These are phyloP conservation scores for Drosophila hydei DNA, from an alignment of 1,140 invertebrate species.

Conservation along the genomic window DNA sequence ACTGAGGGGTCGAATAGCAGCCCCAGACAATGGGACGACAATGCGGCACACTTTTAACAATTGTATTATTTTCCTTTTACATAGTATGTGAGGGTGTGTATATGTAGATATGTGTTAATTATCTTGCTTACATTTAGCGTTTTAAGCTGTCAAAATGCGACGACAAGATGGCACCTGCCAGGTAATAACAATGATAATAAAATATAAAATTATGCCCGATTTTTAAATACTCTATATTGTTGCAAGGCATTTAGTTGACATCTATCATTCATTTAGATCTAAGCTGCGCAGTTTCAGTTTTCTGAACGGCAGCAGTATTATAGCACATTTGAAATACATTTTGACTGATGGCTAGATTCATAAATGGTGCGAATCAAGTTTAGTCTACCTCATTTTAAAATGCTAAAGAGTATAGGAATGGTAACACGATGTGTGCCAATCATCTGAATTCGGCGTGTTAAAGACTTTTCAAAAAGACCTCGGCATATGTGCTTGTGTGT, in stretches of 20 bases:
- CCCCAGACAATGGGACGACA: slow-evolving; percentile 68
- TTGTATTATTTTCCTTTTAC: slow-evolving; percentile 26
- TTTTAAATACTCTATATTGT: slow-evolving; percentile 1
- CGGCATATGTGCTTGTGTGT: neutral
- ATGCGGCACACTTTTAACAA: slow-evolving; percentile 33
- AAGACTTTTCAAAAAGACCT: slow-evolving; percentile 34
- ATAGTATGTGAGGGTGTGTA: neutral
- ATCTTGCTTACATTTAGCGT: slow-evolving; percentile 65
- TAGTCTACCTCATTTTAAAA: no score
- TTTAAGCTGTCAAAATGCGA: slow-evolving; percentile 67
- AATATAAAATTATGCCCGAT: neutral
- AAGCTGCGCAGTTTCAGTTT: no score
- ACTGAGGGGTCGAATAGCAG: slow-evolving; percentile 30
- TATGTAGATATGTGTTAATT: slow-evolving; percentile 59
- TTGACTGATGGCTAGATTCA: no score
- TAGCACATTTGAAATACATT: no score
- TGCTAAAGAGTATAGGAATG: slow-evolving; percentile 17
- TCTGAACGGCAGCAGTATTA: no score
- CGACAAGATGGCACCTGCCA: slow-evolving; percentile 42
- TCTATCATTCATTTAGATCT: no score
- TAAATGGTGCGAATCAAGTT: no score
- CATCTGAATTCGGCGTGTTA: slow-evolving; percentile 17
- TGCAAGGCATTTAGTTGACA: no score
- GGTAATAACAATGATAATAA: slow-evolving; percentile 37
- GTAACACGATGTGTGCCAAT: slow-evolving; percentile 22